These are phyloP conservation scores for Chloebia gouldiae DNA, from an alignment of 2,113 vertebrate genomes.

Conservation along the genomic window DNA sequence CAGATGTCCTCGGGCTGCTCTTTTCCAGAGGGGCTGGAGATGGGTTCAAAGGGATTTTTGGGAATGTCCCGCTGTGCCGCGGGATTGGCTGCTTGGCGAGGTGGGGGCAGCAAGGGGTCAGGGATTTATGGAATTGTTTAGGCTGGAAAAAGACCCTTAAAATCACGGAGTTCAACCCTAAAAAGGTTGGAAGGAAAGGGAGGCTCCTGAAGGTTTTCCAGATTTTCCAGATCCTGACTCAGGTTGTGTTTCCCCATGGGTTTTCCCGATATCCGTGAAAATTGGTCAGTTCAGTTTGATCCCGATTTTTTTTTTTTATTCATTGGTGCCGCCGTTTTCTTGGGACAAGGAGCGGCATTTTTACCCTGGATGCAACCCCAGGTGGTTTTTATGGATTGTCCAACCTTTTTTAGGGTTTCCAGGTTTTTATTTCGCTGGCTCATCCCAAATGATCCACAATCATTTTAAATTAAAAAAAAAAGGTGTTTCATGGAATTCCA, in stretches of 20 bases:
- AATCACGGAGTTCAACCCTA: background rate
- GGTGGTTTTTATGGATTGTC: background rate
- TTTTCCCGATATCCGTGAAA: background rate
- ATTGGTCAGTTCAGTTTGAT: background rate
- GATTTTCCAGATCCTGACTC: background rate
- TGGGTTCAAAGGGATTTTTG: background rate
- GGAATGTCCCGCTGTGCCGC: background rate
- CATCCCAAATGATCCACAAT: too few relatives aligned
- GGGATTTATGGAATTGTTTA: background rate
- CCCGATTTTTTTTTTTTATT: background rate
- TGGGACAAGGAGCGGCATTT: background rate
- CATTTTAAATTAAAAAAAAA: fast-evolving
- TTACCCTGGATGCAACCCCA: fast-evolving
- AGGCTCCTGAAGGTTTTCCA: background rate
- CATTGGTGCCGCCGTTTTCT: fast-evolving
- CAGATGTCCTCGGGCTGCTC: background rate
- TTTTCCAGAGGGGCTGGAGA: background rate
- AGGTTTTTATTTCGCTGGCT: background rate
- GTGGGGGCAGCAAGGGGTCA: background rate
- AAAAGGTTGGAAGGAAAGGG: background rate
- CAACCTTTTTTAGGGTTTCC: background rate
- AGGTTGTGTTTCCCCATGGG: fast-evolving
- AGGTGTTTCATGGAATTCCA: background rate
- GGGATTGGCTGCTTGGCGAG: background rate
- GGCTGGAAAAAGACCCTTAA: background rate